Evolutionary conservation across 2,888 invertebrate genomes (phyloP), one percentile per base, ranked within the genome.

Genomic region (Lottia gigantea): DNA sequence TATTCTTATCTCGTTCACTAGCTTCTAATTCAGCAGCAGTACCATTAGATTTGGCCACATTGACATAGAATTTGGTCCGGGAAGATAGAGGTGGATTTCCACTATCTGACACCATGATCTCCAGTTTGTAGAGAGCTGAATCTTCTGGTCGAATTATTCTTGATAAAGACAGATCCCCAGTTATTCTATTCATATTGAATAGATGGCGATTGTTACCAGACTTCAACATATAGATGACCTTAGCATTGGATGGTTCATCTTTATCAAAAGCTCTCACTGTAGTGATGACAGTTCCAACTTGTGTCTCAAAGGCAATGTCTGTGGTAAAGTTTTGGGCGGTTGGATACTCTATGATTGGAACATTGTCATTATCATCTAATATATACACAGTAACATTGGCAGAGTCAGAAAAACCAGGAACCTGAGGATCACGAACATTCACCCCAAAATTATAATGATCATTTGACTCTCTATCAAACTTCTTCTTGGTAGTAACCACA

Each of bases 301-400:
- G 78, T 45, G 82, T 75, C 31, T 81, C 76, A 72, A 80, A 77
- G 16, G 83, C 78, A 2, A 85, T 64, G 19, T 78, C 71, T 64
- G 82, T 78, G 1, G 84, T 82, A 63, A 82, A 80, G 73, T 85
- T 83, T 64, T 71, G 64, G 61, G 78, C 74, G 47, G 78, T 77
- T 2, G 87, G 86, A 71, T 83, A 82, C 4, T 78, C 72, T 46
- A 87, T 82, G 7, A 78, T 73, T 0, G 98, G 98, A 8, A 94
- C 92, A 88, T 98, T 98, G 86, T 99, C 98, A 86, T 99, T 99
- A 0, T 97, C 96, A 87, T 99, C 98, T 0, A 94, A 93, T 0
- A 99, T 93, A 0, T 95, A 94, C 79, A 99, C 95, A 87, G 98
- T 97, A 0, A 99, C 95, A 83, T 94, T 94, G 0, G 96, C 94